Evolutionary conservation across 2,888 invertebrate genomes (phyloP).

Genomic region (Halocaridina rubra): DNA sequence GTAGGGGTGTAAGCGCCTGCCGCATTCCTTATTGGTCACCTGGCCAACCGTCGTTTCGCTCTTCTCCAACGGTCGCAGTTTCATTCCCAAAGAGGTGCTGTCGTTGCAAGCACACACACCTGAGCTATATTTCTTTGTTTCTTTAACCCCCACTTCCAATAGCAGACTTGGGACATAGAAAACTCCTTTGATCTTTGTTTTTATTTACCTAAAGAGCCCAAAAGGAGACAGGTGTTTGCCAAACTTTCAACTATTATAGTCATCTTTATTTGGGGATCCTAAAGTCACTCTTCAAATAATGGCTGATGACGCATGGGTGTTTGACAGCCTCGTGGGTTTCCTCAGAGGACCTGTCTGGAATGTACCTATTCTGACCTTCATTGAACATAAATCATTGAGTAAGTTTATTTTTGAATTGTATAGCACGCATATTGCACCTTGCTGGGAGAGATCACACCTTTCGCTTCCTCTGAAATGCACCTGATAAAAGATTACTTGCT

Average conservation of each 20-base stretch:
- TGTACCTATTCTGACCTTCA: conserved; percentile 88
- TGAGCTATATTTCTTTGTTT: no score
- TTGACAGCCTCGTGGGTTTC: conserved; percentile 91
- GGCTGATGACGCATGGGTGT: conserved; percentile 78
- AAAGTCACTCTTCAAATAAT: not conserved
- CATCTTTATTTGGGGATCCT: not conserved
- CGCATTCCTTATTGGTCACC: not conserved
- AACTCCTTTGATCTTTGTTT: no score
- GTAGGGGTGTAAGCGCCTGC: not conserved
- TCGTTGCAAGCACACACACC: not conserved
- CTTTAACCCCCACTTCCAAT: not conserved
- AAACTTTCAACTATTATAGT: not conserved
- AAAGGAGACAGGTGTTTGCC: not conserved
- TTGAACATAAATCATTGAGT: conserved; percentile 93
- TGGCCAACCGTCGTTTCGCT: not conserved
- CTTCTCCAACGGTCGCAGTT: not conserved
- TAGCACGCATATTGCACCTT: no score
- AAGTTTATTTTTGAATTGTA: no score
- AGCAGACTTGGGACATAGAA: no score
- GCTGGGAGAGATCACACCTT: no score
- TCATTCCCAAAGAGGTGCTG: not conserved
- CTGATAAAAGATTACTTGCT: no score
- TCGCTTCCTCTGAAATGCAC: no score
- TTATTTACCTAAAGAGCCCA: no score
- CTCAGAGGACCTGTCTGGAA: conserved; percentile 94